Evolutionary conservation across 2,888 invertebrate genomes (phyloP), one percentile per base, ranked within the genome.

Genomic region (Onthophagus sagittarius): DNA sequence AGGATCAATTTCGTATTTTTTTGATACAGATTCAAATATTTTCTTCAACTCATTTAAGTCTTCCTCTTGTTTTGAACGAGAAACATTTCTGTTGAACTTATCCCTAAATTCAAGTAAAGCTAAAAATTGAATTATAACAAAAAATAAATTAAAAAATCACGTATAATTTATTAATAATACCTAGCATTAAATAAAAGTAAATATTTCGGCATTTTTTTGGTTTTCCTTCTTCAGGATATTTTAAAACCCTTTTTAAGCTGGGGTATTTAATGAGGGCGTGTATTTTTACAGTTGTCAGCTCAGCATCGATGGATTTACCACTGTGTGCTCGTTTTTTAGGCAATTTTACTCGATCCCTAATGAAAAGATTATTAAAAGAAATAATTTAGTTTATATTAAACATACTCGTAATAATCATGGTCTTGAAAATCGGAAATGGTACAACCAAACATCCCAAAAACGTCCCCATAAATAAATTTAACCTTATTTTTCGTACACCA

Each of bases 361-460:
- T 71, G 11, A 32, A 62, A 76, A 7, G 1, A 15, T 5, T 11
- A 63, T 70, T 63, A 11, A 70, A 9, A 53, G 62, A 32, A 62
- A 67, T 62, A 5, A 65, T 70, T 72, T 15, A 23, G 23, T 3
- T 23, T 23, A 2, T 23, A 3, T 23, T 23, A 11, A 72, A 88
- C 91, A 87, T 86, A 94, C 94, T 92, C 92, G 70, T 89, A 90
- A 85, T 90, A 96, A 78, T 92, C 90, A 82, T 97, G 96, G 72
- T 91, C 90, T 69, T 93, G 91, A 69, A 98, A 89, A 86, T 99
- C 98, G 11, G 94, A 90, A 84, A 98, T 96, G 83, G 93, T 92
- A 84, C 92, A 98, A 0, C 98, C 98, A 85, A 94, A 94, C 87
- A 92, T 93, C 64, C 99, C 99, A 92, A 94, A 96, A 9, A 97